Percentiles rank a stretch among this genome's conserved stretches.
Conservation (phyloP, 2,113 vertebrate genomes). For the Neotragus pygmaeus region DNA sequence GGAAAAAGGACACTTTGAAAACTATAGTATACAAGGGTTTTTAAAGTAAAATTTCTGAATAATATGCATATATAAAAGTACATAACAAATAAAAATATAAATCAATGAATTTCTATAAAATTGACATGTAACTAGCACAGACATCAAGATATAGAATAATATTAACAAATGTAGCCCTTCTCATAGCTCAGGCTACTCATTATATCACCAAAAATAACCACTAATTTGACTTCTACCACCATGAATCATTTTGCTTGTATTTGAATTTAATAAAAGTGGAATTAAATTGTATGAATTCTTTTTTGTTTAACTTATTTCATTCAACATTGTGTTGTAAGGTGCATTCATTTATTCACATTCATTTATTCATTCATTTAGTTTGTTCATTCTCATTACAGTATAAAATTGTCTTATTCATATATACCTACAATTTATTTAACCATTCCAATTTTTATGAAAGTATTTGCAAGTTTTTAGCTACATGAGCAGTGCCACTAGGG, state of each 20-base stretch:
- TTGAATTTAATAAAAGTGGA: not conserved
- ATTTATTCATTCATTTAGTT: not conserved
- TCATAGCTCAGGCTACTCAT: not conserved
- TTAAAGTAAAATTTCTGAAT: not conserved
- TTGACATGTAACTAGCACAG: not conserved
- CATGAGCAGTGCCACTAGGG: not conserved
- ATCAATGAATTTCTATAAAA: not conserved
- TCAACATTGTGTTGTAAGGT: not conserved
- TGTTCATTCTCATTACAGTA: not conserved
- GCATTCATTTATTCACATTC: not conserved
- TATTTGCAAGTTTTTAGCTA: not conserved
- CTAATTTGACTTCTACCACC: not conserved
- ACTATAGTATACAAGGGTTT: not conserved
- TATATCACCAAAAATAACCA: not conserved
- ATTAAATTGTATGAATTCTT: not conserved
- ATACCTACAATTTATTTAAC: not conserved
- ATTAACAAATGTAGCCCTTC: not conserved
- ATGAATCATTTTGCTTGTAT: not conserved
- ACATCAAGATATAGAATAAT: not conserved
- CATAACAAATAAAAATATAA: not conserved
- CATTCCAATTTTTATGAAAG: not conserved
- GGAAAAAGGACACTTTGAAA: not conserved
- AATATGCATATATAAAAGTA: not conserved
- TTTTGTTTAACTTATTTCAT: not conserved
- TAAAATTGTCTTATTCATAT: not conserved